phyloP scores from a whole-genome alignment of 2,113 vertebrate species.

The Pan paniscus region DNA sequence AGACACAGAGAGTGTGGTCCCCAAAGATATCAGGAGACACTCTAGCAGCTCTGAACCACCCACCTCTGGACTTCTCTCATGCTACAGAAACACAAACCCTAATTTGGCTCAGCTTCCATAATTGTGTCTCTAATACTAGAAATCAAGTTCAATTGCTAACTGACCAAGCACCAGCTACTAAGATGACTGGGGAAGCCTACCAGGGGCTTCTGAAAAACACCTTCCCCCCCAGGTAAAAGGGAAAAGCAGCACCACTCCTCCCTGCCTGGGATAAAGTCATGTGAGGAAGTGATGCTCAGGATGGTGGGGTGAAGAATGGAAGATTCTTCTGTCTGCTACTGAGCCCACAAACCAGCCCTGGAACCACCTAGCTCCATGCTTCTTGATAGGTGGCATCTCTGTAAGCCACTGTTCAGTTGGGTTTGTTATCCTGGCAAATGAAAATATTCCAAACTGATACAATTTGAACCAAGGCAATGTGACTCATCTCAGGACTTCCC shows the following conservation, averaged over 20 bases:
- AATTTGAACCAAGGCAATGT: neutral
- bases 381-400: neutral
- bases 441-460: neutral
- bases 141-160: neutral
- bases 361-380: neutral
- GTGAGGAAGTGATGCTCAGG: rapidly evolving
- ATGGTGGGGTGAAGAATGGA: rapidly evolving
- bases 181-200: neutral
- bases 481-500: neutral
- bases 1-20: neutral
- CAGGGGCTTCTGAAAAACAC: neutral
- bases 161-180: neutral
- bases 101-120: neutral
- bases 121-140: neutral
- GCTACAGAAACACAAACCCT: neutral
- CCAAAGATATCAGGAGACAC: neutral
- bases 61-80: neutral
- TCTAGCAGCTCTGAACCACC: neutral
- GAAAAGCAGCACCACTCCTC: neutral
- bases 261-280: neutral
- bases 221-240: neutral
- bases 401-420: neutral
- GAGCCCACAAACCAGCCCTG: neutral
- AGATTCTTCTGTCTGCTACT: neutral
- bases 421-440: neutral